Base-by-base conservation (phyloP, 2,888 invertebrate genomes). In the Drosophila fulvimacula region DNA sequence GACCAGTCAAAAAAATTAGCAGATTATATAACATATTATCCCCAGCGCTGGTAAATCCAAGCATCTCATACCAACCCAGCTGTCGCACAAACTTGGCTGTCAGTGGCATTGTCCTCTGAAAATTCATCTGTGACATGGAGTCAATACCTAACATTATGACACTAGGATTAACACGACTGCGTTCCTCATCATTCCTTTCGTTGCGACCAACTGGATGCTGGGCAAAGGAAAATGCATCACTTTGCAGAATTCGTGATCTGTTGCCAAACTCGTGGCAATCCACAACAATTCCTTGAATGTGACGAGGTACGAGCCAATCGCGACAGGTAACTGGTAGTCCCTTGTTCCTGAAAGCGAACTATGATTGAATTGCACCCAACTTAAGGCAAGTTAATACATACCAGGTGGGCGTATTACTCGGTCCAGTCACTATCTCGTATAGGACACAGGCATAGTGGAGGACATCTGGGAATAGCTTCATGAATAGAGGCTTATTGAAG, bases 11-110 rank as follows among this genome's bases (percentile, higher is more conserved):
- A 42, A 96, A 93, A 0, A 97, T 96, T 93, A 97, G 95, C 52
- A 98, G 91, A 92, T 98, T 98, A 0, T 97, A 96, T 86, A 96
- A 96, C 0, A 97, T 97, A 82, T 97, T 97, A 81, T 97, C 97
- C 0, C 95, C 97, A 64, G 94, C 94, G 93, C 94, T 94, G 82
- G 94, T 93, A 91, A 96, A 97, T 5, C 96, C 97, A 74, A 94
- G 93, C 89, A 95, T 93, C 66, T 95, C 95, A 27, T 95, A 92
- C 94, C 96, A 96, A 57, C 93, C 94, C 6, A 4, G 5, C 7
- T 94, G 93, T 19, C 94, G 91, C 24, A 98, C 93, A 89, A 94
- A 95, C 5, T 93, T 90, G 2, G 94, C 93, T 0, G 96, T 96
- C 79, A 93, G 93, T 0, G 95, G 95, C 94, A 97, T 95, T 7